Conservation (phyloP, 2,888 invertebrate species). For the Nephrotoma appendiculata region DNA sequence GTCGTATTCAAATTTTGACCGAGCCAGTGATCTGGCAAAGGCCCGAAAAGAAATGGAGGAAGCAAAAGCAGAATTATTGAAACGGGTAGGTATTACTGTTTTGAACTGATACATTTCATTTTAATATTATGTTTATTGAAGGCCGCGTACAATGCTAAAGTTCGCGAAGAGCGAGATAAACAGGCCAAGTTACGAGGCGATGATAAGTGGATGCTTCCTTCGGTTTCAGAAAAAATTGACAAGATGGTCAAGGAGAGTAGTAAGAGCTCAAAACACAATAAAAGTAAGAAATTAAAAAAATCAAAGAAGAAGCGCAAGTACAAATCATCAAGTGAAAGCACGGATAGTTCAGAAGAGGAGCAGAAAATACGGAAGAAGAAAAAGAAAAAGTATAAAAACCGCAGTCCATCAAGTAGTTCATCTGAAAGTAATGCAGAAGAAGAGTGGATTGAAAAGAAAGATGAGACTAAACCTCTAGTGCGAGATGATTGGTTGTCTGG, state of each 20-base stretch:
- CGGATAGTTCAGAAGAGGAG: slow-evolving; percentile 28
- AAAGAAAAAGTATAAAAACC: slow-evolving; percentile 18
- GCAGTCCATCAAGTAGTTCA: slow-evolving; percentile 16
- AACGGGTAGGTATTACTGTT: slow-evolving; percentile 15
- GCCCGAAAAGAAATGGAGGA: slow-evolving; percentile 22
- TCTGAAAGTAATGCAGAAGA: slow-evolving; percentile 23
- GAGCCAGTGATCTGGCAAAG: slow-evolving; percentile 23
- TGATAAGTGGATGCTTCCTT: slow-evolving; percentile 23
- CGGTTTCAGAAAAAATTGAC: slow-evolving; percentile 19
- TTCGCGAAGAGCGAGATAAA: slow-evolving; percentile 17
- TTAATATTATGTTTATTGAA: slow-evolving; percentile 9
- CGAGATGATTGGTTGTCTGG: slow-evolving; percentile 74
- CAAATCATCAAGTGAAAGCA: slow-evolving; percentile 12
- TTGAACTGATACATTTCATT: not conserved
- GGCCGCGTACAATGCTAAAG: slow-evolving; percentile 21
- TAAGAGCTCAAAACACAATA: slow-evolving; percentile 16
- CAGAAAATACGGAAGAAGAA: slow-evolving; percentile 13
- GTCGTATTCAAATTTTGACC: slow-evolving; percentile 27
- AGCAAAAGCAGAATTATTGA: slow-evolving; percentile 22
- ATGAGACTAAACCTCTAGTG: slow-evolving; percentile 18
- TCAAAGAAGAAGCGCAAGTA: slow-evolving; percentile 10
- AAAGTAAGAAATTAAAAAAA: slow-evolving; percentile 22
- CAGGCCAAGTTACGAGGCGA: slow-evolving; percentile 22
- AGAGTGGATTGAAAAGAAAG: slow-evolving; percentile 46
- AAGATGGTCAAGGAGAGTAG: slow-evolving; percentile 9